phyloP scores from a whole-genome alignment of 1,140 invertebrate species.

The Cotesia glomerata region DNA sequence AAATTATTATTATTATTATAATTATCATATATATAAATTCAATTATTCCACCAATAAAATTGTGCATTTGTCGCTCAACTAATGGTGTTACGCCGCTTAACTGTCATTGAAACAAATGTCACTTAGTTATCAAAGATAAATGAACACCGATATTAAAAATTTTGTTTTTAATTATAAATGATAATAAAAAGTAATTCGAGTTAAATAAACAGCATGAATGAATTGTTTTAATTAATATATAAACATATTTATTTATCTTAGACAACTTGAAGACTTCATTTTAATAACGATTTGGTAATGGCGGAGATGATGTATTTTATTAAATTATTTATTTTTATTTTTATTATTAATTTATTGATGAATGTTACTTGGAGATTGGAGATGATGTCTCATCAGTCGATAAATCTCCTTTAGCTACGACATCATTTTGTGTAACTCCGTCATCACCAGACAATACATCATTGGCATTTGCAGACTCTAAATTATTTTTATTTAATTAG shows the following conservation, averaged over 20 bases:
- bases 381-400: background rate
- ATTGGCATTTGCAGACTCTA: background rate
- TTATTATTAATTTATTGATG: constrained; percentile 10
- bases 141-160: no score
- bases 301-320: background rate
- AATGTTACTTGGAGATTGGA: constrained; percentile 26
- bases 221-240: background rate
- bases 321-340: background rate
- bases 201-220: background rate
- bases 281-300: background rate
- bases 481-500: background rate
- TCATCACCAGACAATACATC: constrained; percentile 11
- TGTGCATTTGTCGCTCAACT: no score
- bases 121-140: no score
- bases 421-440: background rate
- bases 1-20: no score
- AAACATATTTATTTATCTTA: background rate
- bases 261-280: no score
- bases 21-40: no score
- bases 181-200: background rate
- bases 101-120: no score
- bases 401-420: constrained; percentile 6
- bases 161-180: no score
- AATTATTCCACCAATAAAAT: no score
- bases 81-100: no score